Conservation (phyloP, 2,888 invertebrate genomes). For the Argyresthia albistria region DNA sequence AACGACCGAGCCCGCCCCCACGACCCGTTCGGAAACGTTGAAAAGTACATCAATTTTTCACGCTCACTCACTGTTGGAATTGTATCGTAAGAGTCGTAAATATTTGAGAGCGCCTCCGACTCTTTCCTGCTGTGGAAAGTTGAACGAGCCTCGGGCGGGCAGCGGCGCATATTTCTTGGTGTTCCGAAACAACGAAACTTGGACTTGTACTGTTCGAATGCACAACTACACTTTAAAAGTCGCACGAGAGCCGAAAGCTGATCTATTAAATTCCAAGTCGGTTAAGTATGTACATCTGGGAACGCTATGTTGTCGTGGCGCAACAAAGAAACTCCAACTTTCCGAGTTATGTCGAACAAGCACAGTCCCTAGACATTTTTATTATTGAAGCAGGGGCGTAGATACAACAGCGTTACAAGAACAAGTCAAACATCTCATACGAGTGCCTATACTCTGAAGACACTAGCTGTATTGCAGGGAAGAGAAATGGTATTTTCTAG, state of each 20-base stretch:
- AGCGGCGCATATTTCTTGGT: slow-evolving; percentile 7
- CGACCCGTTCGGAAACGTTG: slow-evolving; percentile 18
- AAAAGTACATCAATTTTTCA: slow-evolving; percentile 38
- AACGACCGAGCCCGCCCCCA: slow-evolving; percentile 6
- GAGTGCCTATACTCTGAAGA: too few species aligned
- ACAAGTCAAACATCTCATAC: too few species aligned
- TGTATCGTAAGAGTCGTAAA: slow-evolving; percentile 32
- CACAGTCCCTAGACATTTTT: too few species aligned
- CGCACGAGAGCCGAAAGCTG: not conserved
- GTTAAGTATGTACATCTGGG: slow-evolving; percentile 4
- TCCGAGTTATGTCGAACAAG: too few species aligned
- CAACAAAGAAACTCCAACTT: not conserved
- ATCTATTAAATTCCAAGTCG: slow-evolving; percentile 4
- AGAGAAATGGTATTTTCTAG: too few species aligned
- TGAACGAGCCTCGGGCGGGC: slow-evolving; percentile 18
- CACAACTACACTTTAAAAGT: slow-evolving; percentile 3
- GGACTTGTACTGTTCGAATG: not conserved
- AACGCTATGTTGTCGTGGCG: not conserved
- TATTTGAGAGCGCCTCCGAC: slow-evolving; percentile 23
- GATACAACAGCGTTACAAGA: too few species aligned
- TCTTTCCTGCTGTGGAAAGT: not conserved
- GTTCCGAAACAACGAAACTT: slow-evolving; percentile 1
- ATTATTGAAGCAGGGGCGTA: too few species aligned
- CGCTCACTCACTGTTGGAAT: slow-evolving; percentile 23
- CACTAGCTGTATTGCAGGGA: too few species aligned